Evolutionary conservation across 2,797 vertebrate genomes (phyloP).

Genomic region (Sphenopsis melanotis): DNA sequence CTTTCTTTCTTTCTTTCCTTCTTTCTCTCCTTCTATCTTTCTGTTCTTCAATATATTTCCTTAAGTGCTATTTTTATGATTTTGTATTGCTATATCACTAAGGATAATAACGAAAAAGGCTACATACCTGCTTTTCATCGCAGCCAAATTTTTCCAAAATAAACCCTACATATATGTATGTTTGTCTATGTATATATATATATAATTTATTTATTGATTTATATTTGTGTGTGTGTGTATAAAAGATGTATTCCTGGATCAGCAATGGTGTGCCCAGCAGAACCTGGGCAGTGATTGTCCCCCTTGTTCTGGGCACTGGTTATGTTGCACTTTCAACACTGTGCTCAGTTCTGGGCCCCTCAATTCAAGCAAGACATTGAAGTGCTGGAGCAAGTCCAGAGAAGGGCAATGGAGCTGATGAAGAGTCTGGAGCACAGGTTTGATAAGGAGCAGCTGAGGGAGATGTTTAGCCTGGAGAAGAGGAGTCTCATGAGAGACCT

Average conservation of each 20-base stretch:
- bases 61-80: neutral
- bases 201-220: too few relatives aligned
- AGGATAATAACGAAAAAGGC: neutral
- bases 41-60: neutral
- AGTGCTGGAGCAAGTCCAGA: fast-evolving
- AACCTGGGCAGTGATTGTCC: fast-evolving
- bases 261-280: neutral
- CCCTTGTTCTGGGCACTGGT: fast-evolving
- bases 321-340: fast-evolving
- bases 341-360: neutral
- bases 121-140: neutral
- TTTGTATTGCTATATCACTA: neutral
- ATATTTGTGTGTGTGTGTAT: too few relatives aligned
- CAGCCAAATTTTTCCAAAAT: neutral
- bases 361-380: neutral
- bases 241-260: neutral
- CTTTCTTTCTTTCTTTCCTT: neutral
- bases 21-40: neutral
- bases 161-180: too few relatives aligned
- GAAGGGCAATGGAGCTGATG: neutral
- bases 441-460: fast-evolving
- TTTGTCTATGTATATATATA: too few relatives aligned
- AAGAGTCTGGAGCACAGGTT: neutral
- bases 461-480: neutral
- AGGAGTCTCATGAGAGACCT: neutral